A percentile compares a stretch with the other conserved stretches of the same genome.
Evolutionary conservation across 1,140 invertebrate species (phyloP).

Genomic region (Philopotamus ludificatus): DNA sequence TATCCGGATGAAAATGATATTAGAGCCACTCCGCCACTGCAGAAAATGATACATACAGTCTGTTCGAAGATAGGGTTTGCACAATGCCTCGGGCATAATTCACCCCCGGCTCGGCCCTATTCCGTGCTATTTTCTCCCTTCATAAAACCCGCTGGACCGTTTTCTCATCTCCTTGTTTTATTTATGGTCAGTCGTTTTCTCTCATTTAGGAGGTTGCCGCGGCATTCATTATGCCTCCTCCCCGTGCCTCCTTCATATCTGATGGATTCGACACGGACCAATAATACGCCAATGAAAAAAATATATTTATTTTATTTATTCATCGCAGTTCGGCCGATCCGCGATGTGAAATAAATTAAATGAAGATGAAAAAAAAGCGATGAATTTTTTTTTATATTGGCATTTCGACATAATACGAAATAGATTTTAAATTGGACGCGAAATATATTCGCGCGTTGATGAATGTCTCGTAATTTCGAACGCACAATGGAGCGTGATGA

Average conservation of each 20-base stretch:
- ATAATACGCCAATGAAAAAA: neutral
- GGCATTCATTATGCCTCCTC: constrained; percentile 21
- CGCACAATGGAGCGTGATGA: too few species aligned
- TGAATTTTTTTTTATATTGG: too few species aligned
- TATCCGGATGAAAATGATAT: neutral
- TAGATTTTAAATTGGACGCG: too few species aligned
- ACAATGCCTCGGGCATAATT: constrained; percentile 15
- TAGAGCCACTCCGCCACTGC: constrained; percentile 1
- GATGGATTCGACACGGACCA: neutral
- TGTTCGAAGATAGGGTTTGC: constrained; percentile 15
- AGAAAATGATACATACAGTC: constrained; percentile 21
- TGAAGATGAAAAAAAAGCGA: too few species aligned
- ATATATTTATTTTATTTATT: too few species aligned
- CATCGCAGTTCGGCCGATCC: too few species aligned
- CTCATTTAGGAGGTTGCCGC: constrained; percentile 26
- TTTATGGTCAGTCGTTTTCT: constrained; percentile 39
- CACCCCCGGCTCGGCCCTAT: too few species aligned
- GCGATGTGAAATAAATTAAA: too few species aligned
- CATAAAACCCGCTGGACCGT: constrained; percentile 36
- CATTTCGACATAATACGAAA: too few species aligned
- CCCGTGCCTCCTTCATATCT: neutral
- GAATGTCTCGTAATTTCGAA: too few species aligned
- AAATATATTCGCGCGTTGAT: too few species aligned
- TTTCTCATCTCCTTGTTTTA: constrained; percentile 35
- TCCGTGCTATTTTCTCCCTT: constrained; percentile 19